These are phyloP conservation scores for Cyclina sinensis DNA, from an alignment of 1,140 invertebrate genomes.

Conservation along the genomic window DNA sequence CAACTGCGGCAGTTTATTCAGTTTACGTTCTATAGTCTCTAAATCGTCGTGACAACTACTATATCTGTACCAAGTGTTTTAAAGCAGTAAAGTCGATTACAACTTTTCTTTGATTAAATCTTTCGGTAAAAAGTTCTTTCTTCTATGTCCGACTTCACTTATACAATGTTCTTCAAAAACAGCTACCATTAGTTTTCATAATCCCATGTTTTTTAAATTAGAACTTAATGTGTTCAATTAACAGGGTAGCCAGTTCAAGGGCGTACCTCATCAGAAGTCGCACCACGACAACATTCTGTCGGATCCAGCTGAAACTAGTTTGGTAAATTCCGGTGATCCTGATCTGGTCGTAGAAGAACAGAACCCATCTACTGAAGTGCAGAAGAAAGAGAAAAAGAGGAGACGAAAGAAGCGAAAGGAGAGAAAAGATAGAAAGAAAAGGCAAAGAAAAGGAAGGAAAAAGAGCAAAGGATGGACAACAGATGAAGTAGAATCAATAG, in stretches of 20 bases:
- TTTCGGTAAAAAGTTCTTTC: no score
- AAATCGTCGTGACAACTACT: no score
- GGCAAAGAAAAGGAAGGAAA: constrained; percentile 71
- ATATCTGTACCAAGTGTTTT: no score
- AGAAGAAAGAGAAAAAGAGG: constrained; percentile 21
- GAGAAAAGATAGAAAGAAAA: constrained; percentile 67
- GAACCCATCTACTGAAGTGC: not conserved
- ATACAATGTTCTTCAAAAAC: no score
- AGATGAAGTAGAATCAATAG: constrained; percentile 26
- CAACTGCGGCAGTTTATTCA: no score
- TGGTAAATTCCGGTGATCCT: not conserved
- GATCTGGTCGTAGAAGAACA: not conserved
- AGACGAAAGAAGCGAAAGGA: constrained; percentile 62
- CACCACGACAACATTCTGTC: constrained; percentile 32
- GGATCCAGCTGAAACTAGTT: constrained; percentile 17
- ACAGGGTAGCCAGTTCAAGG: constrained; percentile 22
- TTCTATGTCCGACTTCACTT: no score
- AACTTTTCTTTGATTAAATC: no score
- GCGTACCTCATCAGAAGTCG: not conserved
- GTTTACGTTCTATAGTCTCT: no score
- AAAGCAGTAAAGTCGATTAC: no score
- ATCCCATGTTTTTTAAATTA: no score
- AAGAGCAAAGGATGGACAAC: constrained; percentile 63
- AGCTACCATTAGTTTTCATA: no score
- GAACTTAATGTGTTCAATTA: no score